A percentile compares a stretch with the other conserved stretches of the same genome.
These are phyloP conservation scores for Nothocercus nigrocapillus DNA, from an alignment of 2,113 vertebrate species.

Conservation along the genomic window DNA sequence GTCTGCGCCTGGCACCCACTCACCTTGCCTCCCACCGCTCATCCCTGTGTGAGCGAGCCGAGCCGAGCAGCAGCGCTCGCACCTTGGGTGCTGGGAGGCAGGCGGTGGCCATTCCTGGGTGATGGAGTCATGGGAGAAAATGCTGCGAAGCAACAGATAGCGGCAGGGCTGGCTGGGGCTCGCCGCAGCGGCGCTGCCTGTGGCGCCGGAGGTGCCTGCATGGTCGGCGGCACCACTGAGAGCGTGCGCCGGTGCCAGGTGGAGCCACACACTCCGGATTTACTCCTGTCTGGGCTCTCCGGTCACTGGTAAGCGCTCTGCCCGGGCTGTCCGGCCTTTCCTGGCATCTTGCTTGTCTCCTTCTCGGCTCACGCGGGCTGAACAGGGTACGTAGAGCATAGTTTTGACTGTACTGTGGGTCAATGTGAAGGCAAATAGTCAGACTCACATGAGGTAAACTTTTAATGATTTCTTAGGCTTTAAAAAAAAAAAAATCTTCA, in stretches of 20 bases:
- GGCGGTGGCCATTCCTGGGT: constrained; percentile 70
- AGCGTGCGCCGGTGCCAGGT: constrained; percentile 39
- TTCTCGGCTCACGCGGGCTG: fast-evolving
- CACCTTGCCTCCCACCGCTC: constrained; percentile 51
- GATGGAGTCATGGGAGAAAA: constrained; percentile 75
- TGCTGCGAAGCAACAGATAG: constrained; percentile 47
- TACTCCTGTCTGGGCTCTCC: constrained; percentile 6
- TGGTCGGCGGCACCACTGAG: constrained; percentile 20
- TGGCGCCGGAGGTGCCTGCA: not conserved
- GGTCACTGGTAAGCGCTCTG: fast-evolving
- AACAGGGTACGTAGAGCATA: not conserved
- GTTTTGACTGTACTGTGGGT: not conserved
- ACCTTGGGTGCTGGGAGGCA: not conserved
- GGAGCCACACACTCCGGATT: not conserved
- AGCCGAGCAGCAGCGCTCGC: not conserved
- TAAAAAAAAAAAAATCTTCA: not conserved
- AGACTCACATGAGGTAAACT: not conserved
- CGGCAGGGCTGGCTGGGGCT: not conserved
- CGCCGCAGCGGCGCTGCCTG: constrained; percentile 38
- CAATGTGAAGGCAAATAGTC: not conserved
- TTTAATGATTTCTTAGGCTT: not conserved
- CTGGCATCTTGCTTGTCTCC: not conserved
- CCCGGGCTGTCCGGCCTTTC: not conserved
- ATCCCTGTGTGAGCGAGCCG: not conserved
- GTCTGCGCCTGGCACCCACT: not conserved